Conservation (phyloP, 2,797 vertebrate genomes). For the Borostomias antarcticus region DNA sequence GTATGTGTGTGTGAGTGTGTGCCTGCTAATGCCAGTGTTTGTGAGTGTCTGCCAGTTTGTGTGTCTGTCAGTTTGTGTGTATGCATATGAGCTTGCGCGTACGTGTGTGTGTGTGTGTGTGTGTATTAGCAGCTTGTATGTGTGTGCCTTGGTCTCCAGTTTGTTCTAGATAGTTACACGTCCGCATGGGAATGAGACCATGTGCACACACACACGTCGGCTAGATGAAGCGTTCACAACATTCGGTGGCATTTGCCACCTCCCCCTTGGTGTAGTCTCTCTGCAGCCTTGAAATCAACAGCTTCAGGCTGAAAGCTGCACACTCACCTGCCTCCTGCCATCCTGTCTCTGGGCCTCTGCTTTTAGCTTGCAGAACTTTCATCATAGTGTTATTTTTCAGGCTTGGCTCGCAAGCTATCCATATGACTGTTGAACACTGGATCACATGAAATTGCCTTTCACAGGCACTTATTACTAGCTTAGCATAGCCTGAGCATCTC, state of each 20-base stretch:
- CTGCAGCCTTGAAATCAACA: not conserved
- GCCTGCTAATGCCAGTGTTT: not conserved
- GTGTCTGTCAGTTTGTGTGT: not conserved
- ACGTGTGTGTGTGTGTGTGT: not conserved
- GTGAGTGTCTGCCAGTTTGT: not conserved
- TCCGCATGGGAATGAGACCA: not conserved
- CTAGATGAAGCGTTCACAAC: not conserved
- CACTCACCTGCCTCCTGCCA: not conserved
- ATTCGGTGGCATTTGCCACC: constrained; percentile 18
- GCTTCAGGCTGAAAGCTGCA: not conserved
- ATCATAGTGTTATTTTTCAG: constrained; percentile 2
- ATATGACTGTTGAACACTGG: not conserved
- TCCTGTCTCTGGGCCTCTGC: not conserved
- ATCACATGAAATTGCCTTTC: not conserved
- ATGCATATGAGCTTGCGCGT: constrained; percentile 1
- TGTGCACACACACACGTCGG: not conserved
- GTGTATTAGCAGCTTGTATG: not conserved
- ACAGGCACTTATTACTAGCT: not conserved
- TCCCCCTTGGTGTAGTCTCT: not conserved
- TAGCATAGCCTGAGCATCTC: not conserved
- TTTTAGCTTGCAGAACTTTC: not conserved
- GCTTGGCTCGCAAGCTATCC: not conserved
- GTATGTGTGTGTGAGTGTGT: constrained; percentile 3
- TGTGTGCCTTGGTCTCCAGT: not conserved
- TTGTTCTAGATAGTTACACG: not conserved